A percentile compares a stretch with the other conserved stretches of the same genome.
Evolutionary conservation across 2,888 invertebrate species (phyloP).

Genomic region (Lasioglossum marginatum): DNA sequence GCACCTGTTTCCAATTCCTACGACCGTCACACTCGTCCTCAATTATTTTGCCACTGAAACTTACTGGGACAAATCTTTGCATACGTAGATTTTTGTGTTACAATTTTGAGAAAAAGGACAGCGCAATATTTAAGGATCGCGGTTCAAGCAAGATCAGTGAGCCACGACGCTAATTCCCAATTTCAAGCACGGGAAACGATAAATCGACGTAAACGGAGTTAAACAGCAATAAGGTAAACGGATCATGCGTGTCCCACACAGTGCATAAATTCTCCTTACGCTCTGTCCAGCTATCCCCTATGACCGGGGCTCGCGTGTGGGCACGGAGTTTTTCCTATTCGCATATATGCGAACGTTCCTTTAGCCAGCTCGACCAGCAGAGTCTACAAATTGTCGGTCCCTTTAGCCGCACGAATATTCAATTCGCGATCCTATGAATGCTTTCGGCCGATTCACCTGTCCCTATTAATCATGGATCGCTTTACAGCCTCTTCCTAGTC

Average conservation of each 20-base stretch:
- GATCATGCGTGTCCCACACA: constrained; percentile 49
- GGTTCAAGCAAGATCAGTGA: constrained; percentile 17
- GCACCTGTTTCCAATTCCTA: constrained; percentile 34
- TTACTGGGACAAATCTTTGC: neutral
- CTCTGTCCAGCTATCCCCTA: constrained; percentile 53
- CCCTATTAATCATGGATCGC: constrained; percentile 30
- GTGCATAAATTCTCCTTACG: constrained; percentile 59
- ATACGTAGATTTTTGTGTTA: neutral
- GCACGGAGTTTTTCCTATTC: constrained; percentile 49
- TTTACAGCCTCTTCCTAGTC: neutral
- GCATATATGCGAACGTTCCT: constrained; percentile 28
- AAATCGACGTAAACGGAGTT: constrained; percentile 62
- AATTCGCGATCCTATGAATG: constrained; percentile 10
- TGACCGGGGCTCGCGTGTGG: constrained; percentile 48
- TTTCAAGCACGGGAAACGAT: constrained; percentile 66
- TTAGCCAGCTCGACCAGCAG: constrained; percentile 15
- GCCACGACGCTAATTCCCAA: constrained; percentile 62
- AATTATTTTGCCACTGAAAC: neutral
- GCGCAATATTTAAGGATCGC: constrained; percentile 49
- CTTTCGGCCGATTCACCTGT: constrained; percentile 30
- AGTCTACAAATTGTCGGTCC: constrained; percentile 43
- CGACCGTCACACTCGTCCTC: neutral
- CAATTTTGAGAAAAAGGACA: neutral
- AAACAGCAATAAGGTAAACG: constrained; percentile 59
- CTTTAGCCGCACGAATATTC: constrained; percentile 17